phyloP scores from a whole-genome alignment of 2,888 invertebrate genomes.

The Plebejus melissa region DNA sequence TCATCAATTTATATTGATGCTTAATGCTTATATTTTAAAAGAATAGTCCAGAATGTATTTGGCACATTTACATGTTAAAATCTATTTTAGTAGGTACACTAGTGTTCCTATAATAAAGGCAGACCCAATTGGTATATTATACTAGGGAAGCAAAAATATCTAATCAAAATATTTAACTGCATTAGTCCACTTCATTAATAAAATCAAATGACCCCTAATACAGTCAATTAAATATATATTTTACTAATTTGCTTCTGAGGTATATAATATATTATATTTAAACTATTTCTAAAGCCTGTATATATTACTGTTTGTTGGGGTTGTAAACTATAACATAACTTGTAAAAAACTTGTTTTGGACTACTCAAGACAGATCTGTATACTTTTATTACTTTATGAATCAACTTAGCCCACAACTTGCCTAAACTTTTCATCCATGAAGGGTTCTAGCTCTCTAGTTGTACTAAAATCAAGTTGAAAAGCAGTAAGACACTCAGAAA shows the following conservation, averaged over 20 bases:
- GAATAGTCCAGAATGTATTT: constrained; percentile 44
- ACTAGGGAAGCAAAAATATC: constrained; percentile 58
- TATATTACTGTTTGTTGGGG: constrained; percentile 41
- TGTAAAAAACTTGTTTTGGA: constrained; percentile 12
- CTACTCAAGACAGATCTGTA: constrained; percentile 64
- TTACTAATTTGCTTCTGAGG: constrained; percentile 60
- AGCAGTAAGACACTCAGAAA: constrained; percentile 72
- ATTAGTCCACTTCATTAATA: constrained; percentile 19
- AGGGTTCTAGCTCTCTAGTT: constrained; percentile 63
- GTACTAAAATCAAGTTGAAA: constrained; percentile 63
- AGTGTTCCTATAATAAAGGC: constrained; percentile 33
- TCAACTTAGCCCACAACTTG: constrained; percentile 28
- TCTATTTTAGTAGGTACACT: constrained; percentile 39
- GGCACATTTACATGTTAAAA: constrained; percentile 60
- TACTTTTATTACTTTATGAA: constrained; percentile 46
- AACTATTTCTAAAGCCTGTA: constrained; percentile 28
- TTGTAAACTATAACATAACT: constrained; percentile 40
- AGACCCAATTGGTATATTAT: constrained; percentile 54
- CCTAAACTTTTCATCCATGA: constrained; percentile 33
- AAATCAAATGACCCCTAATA: constrained; percentile 1
- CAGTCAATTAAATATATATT: background rate
- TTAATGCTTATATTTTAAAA: constrained; percentile 38
- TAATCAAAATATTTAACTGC: background rate
- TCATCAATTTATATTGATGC: constrained; percentile 32
- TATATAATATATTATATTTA: constrained; percentile 45